Percentiles rank a stretch among this genome's conserved stretches.
These are phyloP conservation scores for Spatulosminthurus flaviceps DNA, from an alignment of 2,888 invertebrate genomes.

Conservation along the genomic window DNA sequence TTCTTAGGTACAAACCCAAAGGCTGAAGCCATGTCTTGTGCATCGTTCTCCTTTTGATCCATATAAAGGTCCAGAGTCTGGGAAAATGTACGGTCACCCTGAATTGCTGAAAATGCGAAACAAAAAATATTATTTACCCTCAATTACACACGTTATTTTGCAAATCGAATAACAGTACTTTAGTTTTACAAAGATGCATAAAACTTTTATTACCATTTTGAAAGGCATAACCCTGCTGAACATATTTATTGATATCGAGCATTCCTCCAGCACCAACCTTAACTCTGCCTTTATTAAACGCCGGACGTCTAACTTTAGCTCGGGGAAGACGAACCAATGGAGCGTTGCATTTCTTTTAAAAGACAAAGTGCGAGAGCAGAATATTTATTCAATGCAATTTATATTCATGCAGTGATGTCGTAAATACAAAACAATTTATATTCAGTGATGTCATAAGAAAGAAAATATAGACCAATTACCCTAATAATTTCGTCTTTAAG, in stretches of 20 bases:
- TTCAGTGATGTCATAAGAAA: too few species aligned
- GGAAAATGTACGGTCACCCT: slow-evolving; percentile 43
- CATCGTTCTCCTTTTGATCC: slow-evolving; percentile 48
- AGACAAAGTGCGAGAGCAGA: too few species aligned
- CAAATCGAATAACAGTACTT: too few species aligned
- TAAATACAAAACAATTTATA: too few species aligned
- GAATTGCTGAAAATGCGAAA: too few species aligned
- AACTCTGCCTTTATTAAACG: slow-evolving; percentile 52
- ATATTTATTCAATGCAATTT: too few species aligned
- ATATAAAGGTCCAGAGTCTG: slow-evolving; percentile 51
- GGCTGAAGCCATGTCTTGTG: slow-evolving; percentile 39
- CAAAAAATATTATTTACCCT: too few species aligned
- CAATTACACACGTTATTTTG: too few species aligned
- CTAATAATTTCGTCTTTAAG: slow-evolving; percentile 54
- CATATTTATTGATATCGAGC: slow-evolving; percentile 52
- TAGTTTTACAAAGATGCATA: too few species aligned
- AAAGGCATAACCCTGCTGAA: slow-evolving; percentile 54
- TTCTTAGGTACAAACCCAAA: slow-evolving; percentile 41
- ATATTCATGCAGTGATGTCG: too few species aligned
- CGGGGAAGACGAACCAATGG: slow-evolving; percentile 53
- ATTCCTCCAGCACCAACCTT: slow-evolving; percentile 57
- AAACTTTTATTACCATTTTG: too few species aligned
- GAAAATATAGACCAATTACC: too few species aligned
- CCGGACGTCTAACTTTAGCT: slow-evolving; percentile 47
- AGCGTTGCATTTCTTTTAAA: slow-evolving; percentile 61